Evolutionary conservation across 2,113 vertebrate species (phyloP), one percentile per base, ranked within the genome.

Genomic region (Thomomys bottae): DNA sequence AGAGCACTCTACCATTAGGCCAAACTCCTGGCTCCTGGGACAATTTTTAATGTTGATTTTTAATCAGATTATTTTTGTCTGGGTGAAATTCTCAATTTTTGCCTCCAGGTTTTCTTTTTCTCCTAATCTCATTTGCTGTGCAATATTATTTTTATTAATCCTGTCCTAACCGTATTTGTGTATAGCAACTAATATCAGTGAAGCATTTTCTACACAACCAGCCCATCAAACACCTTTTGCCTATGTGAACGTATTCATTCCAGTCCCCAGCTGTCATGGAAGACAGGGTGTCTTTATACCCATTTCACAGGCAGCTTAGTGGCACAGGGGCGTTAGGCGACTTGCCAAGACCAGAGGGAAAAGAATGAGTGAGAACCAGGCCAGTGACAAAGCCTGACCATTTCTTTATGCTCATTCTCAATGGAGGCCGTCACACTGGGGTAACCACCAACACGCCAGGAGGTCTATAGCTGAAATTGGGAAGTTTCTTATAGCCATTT

Each of bases 311-410:
- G 28, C 14, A 36, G 40, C 1, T 5, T 17, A 0, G 70, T 59
- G 24, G 6, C 18, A 2, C 20, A 15, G 6, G 24, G 76, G 9
- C 49, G 5, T 54, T 54, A 54, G 0, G 4, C 11, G 45, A 45
- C 11, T 45, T 54, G 49, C 1, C 0, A 1, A 77, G 21, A 66
- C 28, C 38, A n/a, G 34, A 14, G 0, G 0, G 14, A 54, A 54
- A 54, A 15, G 49, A 54, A 45, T 11, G 12, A 54, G 18, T 54
- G 11, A 20, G 49, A 54, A 38, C 8, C 23, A 8, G 1, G 66
- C 30, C 3, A 34, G 23, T 17, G 3, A 17, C 38, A 11, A 30
- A 42, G 76, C 6, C 3, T 7, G 2, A 6, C 5, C n/a, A n/a
- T n/a, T n/a, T n/a, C n/a, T n/a, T n/a, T n/a, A n/a, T n/a, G n/a